Evolutionary conservation across 2,113 vertebrate species (phyloP).

Genomic region (Tragelaphus imberbis): DNA sequence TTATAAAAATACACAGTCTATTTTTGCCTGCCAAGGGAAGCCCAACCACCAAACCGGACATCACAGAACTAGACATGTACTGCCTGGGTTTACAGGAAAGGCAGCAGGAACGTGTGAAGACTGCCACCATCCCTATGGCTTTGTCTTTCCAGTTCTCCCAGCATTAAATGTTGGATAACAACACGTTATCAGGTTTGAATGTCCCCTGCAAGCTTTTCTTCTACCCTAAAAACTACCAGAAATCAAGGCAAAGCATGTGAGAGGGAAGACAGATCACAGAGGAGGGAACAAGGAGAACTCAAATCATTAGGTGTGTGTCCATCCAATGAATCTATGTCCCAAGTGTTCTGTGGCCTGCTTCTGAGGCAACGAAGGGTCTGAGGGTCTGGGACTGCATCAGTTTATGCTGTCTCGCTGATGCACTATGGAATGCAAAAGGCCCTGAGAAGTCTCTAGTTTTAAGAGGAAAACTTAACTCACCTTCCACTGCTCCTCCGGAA

Average conservation of each 20-base stretch:
- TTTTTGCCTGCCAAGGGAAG: neutral
- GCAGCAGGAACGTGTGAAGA: neutral
- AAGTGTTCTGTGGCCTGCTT: neutral
- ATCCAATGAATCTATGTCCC: neutral
- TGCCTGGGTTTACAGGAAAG: neutral
- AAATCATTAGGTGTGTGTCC: neutral
- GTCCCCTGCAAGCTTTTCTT: neutral
- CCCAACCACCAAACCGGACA: neutral
- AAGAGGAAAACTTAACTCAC: conserved; percentile 77
- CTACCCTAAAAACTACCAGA: neutral
- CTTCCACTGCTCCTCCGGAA: conserved; percentile 95
- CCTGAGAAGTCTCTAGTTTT: neutral
- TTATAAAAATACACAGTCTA: neutral
- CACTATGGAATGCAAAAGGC: neutral
- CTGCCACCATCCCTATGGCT: neutral
- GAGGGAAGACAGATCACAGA: neutral
- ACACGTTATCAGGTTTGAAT: neutral
- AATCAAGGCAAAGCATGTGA: neutral
- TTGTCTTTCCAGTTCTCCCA: neutral
- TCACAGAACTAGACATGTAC: neutral
- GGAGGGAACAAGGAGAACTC: neutral
- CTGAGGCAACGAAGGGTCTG: neutral
- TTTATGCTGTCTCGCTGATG: neutral
- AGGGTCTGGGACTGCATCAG: neutral
- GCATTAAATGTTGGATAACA: neutral